Base-by-base conservation (phyloP, 2,113 vertebrate genomes). In the Ceyx melanurus region DNA sequence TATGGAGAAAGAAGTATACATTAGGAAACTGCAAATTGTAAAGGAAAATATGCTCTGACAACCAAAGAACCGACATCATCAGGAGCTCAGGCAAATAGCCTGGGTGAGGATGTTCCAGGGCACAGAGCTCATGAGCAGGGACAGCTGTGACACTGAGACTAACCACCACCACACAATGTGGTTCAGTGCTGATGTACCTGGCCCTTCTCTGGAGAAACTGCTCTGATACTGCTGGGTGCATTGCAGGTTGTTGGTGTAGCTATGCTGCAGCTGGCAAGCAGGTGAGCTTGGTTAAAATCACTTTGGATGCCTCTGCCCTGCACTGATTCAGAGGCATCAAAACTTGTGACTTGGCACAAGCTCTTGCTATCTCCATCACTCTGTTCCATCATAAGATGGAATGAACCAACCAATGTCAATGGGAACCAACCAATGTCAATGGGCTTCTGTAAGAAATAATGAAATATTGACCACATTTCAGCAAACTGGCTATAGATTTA, bases 101-200 rank as follows among this genome's bases (percentile, higher is more conserved):
- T 9, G 15, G 9, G 54, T 53, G 64, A 65, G 11, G 25, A 14
- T 58, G 42, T 48, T 50, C 37, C 35, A 33, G 64, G 28, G 25
- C 33, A 74, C 51, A 37, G 73, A 67, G 68, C 68, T 62, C 15
- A 3, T 18, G 16, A 43, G 40, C 61, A 37, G 66, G 25, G 42
- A 15, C 40, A 35, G 70, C 17, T 15, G 81, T 43, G 73, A 54
- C 77, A 28, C 13, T 6, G 31, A 16, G 22, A 5, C 29, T 20
- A 31, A 5, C 4, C 25, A 4, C 15, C 14, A 4, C 19, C 9
- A 17, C 21, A 11, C 19, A 12, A 2, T 0, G 28, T 0, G 2
- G 25, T n/a, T 57, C 76, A 29, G 35, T 29, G 35, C 65, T 22
- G 25, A 28, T 65, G 42, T n/a, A 13, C 23, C 15, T 29, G 51